Base-by-base conservation (phyloP, 2,888 invertebrate genomes). In the Drosophila engyochracea region DNA sequence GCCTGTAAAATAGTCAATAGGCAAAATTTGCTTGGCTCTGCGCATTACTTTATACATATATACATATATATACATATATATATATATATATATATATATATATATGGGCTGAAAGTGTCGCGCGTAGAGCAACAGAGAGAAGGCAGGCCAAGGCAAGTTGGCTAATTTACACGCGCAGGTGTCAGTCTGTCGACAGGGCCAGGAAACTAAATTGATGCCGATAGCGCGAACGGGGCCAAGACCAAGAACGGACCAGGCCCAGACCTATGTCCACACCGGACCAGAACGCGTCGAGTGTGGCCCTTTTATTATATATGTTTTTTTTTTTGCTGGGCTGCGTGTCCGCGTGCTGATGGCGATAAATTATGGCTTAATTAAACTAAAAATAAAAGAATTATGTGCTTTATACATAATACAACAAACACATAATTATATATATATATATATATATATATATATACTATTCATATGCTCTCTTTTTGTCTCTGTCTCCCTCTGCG, bases 291-390 rank as follows among this genome's bases (percentile, higher is more conserved):
- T 64, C 84, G 75, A 86, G 83, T 82, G 80, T 88, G 88, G 85
- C 83, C 90, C 76, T 66, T 75, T 77, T 76, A 65, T 47, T 64
- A 44, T 25, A 22, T 52, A 31, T 55, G 37, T 54, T 22, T 35
- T 60, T 72, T 28, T 77, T 63, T n/a, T 31, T 31, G 54, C 70
- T 55, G 62, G 67, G n/a, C 82, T 89, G 89, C 84, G 89, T 85
- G 89, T 85, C 84, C 82, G 81, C 79, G 76, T 89, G 88, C 79
- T 85, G 77, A 78, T 78, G 83, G 83, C 89, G 74, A 87, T 87
- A 87, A 87, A 87, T 87, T 87, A 87, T 87, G 89, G 87, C 87
- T 87, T 87, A 87, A 87, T 87, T 87, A 90, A 87, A 88, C 71
- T 81, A 82, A 83, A 77, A 85, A 77, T 60, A 70, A 77, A 74